Evolutionary conservation across 2,888 invertebrate species (phyloP).

Genomic region (Gastrophysa polygoni): DNA sequence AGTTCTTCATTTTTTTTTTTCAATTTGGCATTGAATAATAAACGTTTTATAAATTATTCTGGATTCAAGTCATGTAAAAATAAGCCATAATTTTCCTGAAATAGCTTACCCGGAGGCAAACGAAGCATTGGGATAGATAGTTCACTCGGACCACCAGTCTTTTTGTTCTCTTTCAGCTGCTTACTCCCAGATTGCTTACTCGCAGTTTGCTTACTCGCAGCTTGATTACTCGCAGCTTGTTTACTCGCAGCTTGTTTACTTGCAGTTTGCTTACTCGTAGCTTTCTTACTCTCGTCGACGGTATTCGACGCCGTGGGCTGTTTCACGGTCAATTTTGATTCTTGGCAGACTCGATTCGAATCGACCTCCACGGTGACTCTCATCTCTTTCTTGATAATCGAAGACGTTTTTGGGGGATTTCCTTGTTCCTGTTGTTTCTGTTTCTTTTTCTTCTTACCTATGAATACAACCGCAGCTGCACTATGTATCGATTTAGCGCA

Average conservation of each 20-base stretch:
- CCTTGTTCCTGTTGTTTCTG: constrained; percentile 32
- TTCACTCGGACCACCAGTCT: constrained; percentile 37
- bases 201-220: too few relatives aligned
- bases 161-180: constrained; percentile 34
- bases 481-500: too few relatives aligned
- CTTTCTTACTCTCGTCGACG: constrained; percentile 32
- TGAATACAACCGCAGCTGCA: not conserved
- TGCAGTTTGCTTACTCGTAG: too few relatives aligned
- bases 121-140: constrained; percentile 53
- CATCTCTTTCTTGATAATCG: constrained; percentile 46
- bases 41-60: too few relatives aligned
- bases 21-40: too few relatives aligned
- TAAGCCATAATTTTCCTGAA: not conserved
- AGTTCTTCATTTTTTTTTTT: too few relatives aligned
- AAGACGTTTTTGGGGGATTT: constrained; percentile 12
- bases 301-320: constrained; percentile 21
- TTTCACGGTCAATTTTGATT: constrained; percentile 28
- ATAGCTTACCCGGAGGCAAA: constrained; percentile 50
- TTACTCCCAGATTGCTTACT: too few relatives aligned
- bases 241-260: too few relatives aligned
- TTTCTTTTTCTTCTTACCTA: constrained; percentile 37
- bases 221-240: too few relatives aligned
- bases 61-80: too few relatives aligned
- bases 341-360: constrained; percentile 30
- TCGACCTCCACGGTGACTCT: constrained; percentile 51